Conservation (phyloP, 53 echinoderm and acorn worm genomes). For the Antedon mediterranea region DNA sequence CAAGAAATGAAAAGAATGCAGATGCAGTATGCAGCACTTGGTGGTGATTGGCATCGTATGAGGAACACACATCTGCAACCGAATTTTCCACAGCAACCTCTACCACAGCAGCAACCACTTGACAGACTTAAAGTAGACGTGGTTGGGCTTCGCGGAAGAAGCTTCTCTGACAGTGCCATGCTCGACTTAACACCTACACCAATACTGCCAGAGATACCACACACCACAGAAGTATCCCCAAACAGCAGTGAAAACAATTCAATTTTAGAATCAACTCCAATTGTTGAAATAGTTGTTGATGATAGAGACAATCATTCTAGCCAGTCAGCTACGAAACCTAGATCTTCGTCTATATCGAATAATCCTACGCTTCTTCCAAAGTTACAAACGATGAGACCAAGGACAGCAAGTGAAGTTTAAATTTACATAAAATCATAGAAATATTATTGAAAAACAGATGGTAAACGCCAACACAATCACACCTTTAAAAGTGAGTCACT, state of each 20-base stretch:
- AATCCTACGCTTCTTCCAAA: not conserved
- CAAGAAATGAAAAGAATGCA: constrained; percentile 1
- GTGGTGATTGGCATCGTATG: not conserved
- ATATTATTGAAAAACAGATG: too few species aligned
- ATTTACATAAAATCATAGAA: too few species aligned
- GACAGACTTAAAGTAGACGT: not conserved
- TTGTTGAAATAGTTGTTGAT: too few species aligned
- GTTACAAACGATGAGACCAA: not conserved
- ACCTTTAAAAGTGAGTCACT: too few species aligned
- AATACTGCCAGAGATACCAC: not conserved
- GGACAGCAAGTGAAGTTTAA: not conserved
- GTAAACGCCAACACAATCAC: too few species aligned
- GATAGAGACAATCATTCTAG: too few species aligned
- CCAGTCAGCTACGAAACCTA: not conserved
- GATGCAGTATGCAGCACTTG: not conserved
- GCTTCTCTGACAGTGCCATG: not conserved
- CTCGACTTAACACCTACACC: not conserved
- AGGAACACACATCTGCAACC: too few species aligned
- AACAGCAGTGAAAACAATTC: not conserved
- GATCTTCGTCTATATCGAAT: not conserved
- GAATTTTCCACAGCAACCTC: not conserved
- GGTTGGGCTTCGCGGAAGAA: not conserved
- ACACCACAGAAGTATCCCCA: not conserved
- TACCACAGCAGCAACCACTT: not conserved
- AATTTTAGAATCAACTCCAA: too few species aligned